Percentiles rank a stretch among this genome's conserved stretches.
These are phyloP conservation scores for Coregonus clupeaformis DNA, from an alignment of 2,113 vertebrate genomes.

Conservation along the genomic window DNA sequence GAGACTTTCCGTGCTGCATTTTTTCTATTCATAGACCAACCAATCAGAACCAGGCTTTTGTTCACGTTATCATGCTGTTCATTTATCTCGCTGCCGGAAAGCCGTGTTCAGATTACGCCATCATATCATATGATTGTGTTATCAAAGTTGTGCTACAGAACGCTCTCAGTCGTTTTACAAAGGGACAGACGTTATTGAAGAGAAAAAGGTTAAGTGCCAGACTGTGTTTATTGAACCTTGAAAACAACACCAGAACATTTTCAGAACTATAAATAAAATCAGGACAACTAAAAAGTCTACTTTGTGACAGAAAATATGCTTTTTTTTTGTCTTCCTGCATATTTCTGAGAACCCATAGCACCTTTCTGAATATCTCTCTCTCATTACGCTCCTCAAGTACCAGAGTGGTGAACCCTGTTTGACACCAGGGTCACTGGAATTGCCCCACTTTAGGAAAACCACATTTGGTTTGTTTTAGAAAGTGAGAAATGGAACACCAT, in stretches of 20 bases:
- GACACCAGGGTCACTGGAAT: conserved; percentile 73
- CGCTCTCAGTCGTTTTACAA: conserved; percentile 44
- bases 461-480: conserved; percentile 67
- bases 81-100: conserved; percentile 69
- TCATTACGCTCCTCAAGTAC: conserved; percentile 50
- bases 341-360: background rate
- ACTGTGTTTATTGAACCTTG: conserved; percentile 19
- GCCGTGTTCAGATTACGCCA: conserved; percentile 69
- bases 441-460: conserved; percentile 79
- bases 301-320: background rate
- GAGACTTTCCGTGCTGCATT: conserved; percentile 68
- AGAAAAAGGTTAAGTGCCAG: conserved; percentile 62
- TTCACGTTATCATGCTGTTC: conserved; percentile 70
- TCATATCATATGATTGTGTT: conserved; percentile 75
- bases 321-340: background rate
- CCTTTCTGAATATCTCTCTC: background rate
- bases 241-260: conserved; percentile 8
- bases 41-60: conserved; percentile 62
- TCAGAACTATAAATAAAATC: background rate
- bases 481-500: conserved; percentile 79
- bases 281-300: background rate
- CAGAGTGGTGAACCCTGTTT: conserved; percentile 65
- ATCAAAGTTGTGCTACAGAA: conserved; percentile 66
- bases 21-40: conserved; percentile 34
- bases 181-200: conserved; percentile 27